Evolutionary conservation across 2,113 vertebrate species (phyloP).

Genomic region (Gymnarchus niloticus): DNA sequence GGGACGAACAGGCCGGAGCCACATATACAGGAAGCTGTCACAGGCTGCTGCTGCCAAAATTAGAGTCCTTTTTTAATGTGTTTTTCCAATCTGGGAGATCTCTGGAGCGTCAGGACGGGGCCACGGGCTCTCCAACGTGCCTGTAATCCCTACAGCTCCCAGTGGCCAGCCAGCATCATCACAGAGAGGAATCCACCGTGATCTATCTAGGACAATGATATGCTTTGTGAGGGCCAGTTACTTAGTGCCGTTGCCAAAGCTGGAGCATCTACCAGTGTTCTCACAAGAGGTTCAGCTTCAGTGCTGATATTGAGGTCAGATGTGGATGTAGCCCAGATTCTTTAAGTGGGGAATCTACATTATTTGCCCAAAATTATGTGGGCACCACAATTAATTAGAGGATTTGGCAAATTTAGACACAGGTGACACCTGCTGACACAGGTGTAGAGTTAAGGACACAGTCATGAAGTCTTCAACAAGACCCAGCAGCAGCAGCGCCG

Average conservation of each 20-base stretch:
- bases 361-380: too few species aligned
- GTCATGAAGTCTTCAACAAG: not conserved
- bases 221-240: not conserved
- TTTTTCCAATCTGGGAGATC: slow-evolving; percentile 19
- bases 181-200: not conserved
- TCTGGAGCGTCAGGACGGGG: not conserved
- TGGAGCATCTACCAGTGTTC: not conserved
- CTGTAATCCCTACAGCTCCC: slow-evolving; percentile 10
- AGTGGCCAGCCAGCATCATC: not conserved
- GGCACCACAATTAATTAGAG: too few species aligned
- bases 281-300: not conserved
- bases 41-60: slow-evolving; percentile 10
- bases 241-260: not conserved
- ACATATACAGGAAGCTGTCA: not conserved
- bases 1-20: not conserved
- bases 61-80: slow-evolving; percentile 6
- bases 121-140: not conserved
- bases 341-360: not conserved
- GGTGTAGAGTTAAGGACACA: not conserved
- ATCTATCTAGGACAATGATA: slow-evolving; percentile 3
- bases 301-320: not conserved
- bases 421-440: not conserved
- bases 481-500: too few species aligned
- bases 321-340: not conserved
- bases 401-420: too few species aligned